phyloP scores from a whole-genome alignment of 2,797 vertebrate species.

The Manis crassicaudata region DNA sequence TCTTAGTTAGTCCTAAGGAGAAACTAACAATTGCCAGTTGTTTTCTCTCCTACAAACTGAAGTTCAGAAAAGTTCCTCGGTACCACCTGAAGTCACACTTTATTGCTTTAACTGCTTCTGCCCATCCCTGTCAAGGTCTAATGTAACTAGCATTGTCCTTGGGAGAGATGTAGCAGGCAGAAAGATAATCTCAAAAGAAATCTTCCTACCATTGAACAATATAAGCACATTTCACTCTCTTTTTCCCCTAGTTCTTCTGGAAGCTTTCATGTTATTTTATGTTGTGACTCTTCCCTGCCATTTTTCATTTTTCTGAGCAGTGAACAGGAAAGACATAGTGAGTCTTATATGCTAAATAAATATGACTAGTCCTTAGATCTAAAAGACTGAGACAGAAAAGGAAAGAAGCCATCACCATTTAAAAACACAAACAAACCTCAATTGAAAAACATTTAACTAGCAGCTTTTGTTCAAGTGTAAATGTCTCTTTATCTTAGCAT shows the following conservation, averaged over 20 bases:
- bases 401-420: not conserved
- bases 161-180: not conserved
- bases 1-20: not conserved
- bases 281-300: constrained; percentile 12
- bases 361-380: not conserved
- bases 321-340: not conserved
- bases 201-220: not conserved
- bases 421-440: not conserved
- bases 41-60: not conserved
- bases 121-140: not conserved
- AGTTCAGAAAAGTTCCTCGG: not conserved
- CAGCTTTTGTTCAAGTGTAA: not conserved
- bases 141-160: not conserved
- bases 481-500: not conserved
- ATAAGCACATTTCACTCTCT: not conserved
- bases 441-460: not conserved
- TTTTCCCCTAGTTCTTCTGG: constrained; percentile 26
- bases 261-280: constrained; percentile 31
- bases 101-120: not conserved
- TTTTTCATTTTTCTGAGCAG: constrained; percentile 25
- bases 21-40: not conserved
- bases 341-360: constrained; percentile 50
- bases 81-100: not conserved
- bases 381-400: not conserved
- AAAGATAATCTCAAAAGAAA: not conserved